Conservation (phyloP, 2,888 invertebrate genomes). For the Sturmia bella region DNA sequence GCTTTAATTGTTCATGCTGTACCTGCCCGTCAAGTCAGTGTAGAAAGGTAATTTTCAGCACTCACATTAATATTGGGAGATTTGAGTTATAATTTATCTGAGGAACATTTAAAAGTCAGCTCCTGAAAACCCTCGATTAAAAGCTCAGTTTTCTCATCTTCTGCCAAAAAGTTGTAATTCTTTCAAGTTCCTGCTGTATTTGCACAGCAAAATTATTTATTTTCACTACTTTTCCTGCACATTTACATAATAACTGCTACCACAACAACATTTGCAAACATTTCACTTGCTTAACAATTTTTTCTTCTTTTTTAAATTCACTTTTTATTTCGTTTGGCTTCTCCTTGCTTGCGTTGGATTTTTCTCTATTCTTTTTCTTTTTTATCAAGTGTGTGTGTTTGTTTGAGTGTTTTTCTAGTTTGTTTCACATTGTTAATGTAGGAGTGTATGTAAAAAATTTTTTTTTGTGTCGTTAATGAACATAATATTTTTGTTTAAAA, state of each 20-base stretch:
- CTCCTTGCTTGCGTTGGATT: slow-evolving; percentile 1
- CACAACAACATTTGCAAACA: slow-evolving; percentile 3
- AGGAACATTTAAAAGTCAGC: background rate
- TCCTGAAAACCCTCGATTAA: too few relatives aligned
- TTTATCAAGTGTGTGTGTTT: background rate
- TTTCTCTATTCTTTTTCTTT: slow-evolving; percentile 11
- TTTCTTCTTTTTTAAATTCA: slow-evolving; percentile 2
- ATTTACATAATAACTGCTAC: slow-evolving; percentile 23
- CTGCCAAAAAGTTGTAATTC: too few relatives aligned
- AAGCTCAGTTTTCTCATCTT: too few relatives aligned
- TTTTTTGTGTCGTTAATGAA: slow-evolving; percentile 44
- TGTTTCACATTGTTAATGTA: background rate
- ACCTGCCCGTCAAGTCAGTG: too few relatives aligned
- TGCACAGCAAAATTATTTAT: slow-evolving; percentile 26
- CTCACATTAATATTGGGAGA: too few relatives aligned
- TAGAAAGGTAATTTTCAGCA: too few relatives aligned
- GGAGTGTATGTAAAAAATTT: background rate
- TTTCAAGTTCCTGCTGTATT: background rate
- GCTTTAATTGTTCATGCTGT: too few relatives aligned
- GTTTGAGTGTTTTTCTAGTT: slow-evolving; percentile 32
- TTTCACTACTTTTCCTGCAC: background rate
- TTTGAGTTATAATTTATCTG: too few relatives aligned
- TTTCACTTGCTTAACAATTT: slow-evolving; percentile 17
- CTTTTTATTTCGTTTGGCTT: slow-evolving; percentile 22
- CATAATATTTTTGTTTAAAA: slow-evolving; percentile 60